Conservation (phyloP, 2,888 invertebrate genomes). For the Macrosiphum euphorbiae region DNA sequence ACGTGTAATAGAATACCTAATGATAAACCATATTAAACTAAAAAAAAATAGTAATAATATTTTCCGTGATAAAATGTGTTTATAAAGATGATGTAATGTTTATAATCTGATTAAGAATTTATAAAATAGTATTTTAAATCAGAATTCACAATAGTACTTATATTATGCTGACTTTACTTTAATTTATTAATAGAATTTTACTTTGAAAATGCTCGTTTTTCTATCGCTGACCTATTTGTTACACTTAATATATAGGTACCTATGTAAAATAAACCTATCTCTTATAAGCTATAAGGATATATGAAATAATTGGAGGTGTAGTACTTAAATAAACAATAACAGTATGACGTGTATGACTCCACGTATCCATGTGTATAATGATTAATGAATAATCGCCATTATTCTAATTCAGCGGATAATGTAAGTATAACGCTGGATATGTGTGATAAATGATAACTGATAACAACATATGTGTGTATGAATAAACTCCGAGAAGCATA, state of each 20-base stretch:
- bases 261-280: background rate
- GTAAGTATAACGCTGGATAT: background rate
- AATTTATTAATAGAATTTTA: background rate
- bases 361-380: background rate
- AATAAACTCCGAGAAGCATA: background rate
- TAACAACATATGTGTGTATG: background rate
- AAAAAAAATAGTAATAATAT: background rate
- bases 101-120: background rate
- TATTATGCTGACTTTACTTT: background rate
- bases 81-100: background rate
- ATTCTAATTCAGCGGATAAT: background rate
- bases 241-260: background rate
- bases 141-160: background rate
- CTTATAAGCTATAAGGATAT: background rate
- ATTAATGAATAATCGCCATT: background rate
- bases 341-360: background rate
- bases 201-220: background rate
- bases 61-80: background rate
- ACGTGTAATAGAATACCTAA: background rate
- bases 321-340: background rate
- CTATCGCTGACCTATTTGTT: background rate
- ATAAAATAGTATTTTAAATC: background rate
- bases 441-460: background rate
- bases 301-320: background rate
- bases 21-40: background rate